These are phyloP conservation scores for Trogon melanurus DNA, from an alignment of 2,113 vertebrate species.

Conservation along the genomic window DNA sequence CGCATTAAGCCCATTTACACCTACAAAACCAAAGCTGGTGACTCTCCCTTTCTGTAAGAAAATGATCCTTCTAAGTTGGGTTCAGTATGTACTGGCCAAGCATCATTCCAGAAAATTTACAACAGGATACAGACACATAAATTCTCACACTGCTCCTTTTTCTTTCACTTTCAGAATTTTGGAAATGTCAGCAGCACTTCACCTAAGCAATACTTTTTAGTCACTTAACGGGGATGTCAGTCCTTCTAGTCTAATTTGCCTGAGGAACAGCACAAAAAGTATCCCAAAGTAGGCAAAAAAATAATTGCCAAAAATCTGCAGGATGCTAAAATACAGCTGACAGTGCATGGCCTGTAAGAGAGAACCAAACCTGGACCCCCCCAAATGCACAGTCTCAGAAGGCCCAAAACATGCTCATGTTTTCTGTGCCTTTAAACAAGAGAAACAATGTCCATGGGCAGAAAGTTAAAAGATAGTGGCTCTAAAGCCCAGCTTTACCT, in stretches of 20 bases:
- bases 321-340: not conserved
- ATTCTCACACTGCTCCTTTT: not conserved
- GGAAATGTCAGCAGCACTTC: not conserved
- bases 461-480: not conserved
- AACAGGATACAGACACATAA: not conserved
- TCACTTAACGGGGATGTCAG: not conserved
- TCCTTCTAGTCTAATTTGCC: not conserved
- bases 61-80: not conserved
- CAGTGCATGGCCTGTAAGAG: not conserved
- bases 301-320: not conserved
- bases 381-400: not conserved
- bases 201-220: not conserved
- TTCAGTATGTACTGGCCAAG: not conserved
- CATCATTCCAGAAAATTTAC: slow-evolving; percentile 6
- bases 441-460: not conserved
- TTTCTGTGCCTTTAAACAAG: not conserved
- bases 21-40: not conserved
- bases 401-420: not conserved
- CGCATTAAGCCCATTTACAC: fast-evolving
- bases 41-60: not conserved
- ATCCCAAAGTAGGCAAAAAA: not conserved
- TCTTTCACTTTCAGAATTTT: slow-evolving; percentile 41
- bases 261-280: not conserved
- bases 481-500: slow-evolving; percentile 27
- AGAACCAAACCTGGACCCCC: not conserved